Conservation (phyloP, 92 coral and sea anemone genomes). For the Phenganax subtilis region DNA sequence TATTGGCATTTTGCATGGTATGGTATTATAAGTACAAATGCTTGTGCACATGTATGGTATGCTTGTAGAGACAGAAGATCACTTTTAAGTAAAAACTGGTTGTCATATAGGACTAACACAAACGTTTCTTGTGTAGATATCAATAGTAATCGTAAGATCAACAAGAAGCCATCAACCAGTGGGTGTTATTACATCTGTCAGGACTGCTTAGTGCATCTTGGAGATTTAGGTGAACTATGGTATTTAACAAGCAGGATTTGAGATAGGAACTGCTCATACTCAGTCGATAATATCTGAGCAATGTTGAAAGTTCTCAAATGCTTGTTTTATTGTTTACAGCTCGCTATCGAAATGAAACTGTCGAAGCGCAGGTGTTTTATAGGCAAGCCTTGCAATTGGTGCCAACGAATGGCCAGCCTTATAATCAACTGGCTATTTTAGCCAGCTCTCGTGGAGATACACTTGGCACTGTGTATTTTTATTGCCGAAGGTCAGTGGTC, state of each 20-base stretch:
- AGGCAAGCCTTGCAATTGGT: slow-evolving; percentile 79
- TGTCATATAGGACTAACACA: not conserved
- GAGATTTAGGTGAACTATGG: slow-evolving; percentile 71
- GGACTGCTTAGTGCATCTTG: slow-evolving; percentile 91
- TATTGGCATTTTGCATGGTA: slow-evolving; percentile 95
- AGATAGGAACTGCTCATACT: not conserved
- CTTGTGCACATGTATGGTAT: not conserved
- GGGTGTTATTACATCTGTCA: slow-evolving; percentile 93
- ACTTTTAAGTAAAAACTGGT: too few species aligned
- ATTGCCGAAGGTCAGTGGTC: slow-evolving; percentile 70
- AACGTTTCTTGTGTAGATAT: not conserved
- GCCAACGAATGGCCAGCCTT: slow-evolving; percentile 96
- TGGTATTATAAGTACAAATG: not conserved
- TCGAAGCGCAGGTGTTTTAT: slow-evolving; percentile 87
- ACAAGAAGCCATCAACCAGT: slow-evolving; percentile 82
- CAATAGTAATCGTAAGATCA: slow-evolving; percentile 23
- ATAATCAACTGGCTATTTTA: slow-evolving; percentile 85
- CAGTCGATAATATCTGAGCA: not conserved
- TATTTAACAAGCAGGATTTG: not conserved
- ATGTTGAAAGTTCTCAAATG: not conserved
- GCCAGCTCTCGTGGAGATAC: slow-evolving; percentile 89
- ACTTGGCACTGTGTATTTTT: slow-evolving; percentile 86
- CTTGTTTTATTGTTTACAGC: slow-evolving; percentile 48
- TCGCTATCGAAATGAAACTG: slow-evolving; percentile 85
- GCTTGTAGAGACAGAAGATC: not conserved